phyloP scores from a whole-genome alignment of 2,797 vertebrate species.

The Hybognathus amarus region DNA sequence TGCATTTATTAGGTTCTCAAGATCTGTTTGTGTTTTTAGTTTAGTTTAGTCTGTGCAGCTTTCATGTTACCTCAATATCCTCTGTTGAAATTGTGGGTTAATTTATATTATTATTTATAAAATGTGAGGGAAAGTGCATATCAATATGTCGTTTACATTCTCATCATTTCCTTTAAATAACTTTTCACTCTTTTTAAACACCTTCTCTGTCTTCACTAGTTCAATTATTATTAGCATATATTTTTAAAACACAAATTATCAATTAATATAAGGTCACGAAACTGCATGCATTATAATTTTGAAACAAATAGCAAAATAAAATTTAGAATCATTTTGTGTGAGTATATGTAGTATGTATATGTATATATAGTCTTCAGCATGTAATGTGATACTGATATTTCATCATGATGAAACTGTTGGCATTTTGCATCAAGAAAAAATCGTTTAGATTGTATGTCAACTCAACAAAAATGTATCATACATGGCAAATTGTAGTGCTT shows the following conservation, averaged over 20 bases:
- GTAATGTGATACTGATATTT: not conserved
- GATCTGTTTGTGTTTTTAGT: not conserved
- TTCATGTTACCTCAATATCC: not conserved
- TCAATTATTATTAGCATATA: not conserved
- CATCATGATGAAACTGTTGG: too few species aligned
- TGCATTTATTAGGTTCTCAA: not conserved
- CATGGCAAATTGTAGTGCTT: not conserved
- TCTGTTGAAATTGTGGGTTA: not conserved
- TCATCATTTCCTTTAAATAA: not conserved
- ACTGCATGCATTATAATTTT: not conserved
- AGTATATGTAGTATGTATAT: not conserved
- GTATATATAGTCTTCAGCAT: not conserved
- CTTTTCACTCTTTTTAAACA: not conserved
- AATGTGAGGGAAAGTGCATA: not conserved
- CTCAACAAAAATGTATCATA: not conserved
- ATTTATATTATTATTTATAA: not conserved
- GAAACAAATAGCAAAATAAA: not conserved
- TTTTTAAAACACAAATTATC: not conserved
- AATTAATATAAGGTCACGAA: not conserved
- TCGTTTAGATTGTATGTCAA: not conserved
- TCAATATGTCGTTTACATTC: not conserved
- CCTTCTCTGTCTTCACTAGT: not conserved
- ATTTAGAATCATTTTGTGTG: not conserved
- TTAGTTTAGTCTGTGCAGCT: not conserved
- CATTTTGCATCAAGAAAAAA: not conserved